phyloP scores from a whole-genome alignment of 2,113 vertebrate species.

The Vulpes vulpes region DNA sequence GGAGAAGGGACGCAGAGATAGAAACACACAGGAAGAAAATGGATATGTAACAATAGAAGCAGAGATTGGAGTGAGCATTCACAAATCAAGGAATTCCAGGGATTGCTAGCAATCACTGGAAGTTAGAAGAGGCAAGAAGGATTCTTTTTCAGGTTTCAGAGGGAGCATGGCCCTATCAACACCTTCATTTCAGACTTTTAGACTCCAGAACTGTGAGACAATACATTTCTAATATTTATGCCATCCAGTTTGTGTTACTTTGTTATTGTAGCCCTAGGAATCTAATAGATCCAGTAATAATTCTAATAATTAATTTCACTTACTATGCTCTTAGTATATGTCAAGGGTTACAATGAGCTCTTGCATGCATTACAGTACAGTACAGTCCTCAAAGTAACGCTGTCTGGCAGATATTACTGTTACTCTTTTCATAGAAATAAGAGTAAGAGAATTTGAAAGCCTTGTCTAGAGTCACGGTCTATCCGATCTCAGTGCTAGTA shows the following conservation, averaged over 20 bases:
- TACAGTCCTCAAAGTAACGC: background rate
- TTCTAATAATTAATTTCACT: background rate
- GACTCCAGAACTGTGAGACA: background rate
- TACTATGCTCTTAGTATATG: background rate
- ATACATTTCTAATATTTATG: background rate
- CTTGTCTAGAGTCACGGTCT: background rate
- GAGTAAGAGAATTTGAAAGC: background rate
- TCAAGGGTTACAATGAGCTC: background rate
- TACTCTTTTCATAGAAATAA: background rate
- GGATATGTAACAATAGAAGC: background rate
- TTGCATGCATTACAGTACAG: background rate
- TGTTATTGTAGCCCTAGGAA: background rate
- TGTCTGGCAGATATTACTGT: background rate
- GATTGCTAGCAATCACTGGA: background rate
- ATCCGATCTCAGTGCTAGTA: background rate
- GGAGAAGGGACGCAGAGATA: background rate
- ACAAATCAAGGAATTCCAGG: background rate
- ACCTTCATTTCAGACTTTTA: background rate
- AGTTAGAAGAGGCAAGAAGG: background rate
- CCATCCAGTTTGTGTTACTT: background rate
- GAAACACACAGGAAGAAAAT: background rate
- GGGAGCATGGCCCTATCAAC: background rate
- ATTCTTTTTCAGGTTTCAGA: background rate
- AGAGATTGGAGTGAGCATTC: background rate
- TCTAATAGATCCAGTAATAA: background rate